Evolutionary conservation across 2,888 invertebrate genomes (phyloP), one percentile per base, ranked within the genome.

Genomic region (Rotaria sp.): DNA sequence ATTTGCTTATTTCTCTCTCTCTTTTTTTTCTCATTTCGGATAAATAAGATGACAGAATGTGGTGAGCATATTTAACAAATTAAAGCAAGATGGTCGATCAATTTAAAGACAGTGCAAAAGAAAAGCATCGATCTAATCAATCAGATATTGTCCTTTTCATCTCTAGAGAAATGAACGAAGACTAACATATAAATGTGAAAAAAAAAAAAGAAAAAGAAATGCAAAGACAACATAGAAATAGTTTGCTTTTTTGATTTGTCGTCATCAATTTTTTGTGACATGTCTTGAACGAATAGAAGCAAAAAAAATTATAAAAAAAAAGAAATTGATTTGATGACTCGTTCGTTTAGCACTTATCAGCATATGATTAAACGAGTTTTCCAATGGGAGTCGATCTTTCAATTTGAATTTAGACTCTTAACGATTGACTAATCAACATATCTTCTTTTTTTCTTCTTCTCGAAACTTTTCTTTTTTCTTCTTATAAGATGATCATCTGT

Each of bases 21-120:
- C 57, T 57, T 57, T 57, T 57, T 55, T 57, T 57, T 57, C 57
- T 57, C 57, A 57, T 57, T 57, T 57, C 57, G 57, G 57, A 57
- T 57, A 57, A 57, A 57, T 57, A 57, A 57, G 57, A 57, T 57
- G 57, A 57, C 57, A 57, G 57, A 57, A 57, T 57, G 57, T 57
- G 57, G 57, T 57, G 57, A 57, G 57, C 57, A 57, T 57, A 57
- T 57, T 57, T 57, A 57, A 57, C 57, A 57, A 57, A 57, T 57
- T 57, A 57, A 57, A 57, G 57, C 57, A 57, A 57, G n/a, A 57
- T 57, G 57, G 57, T 26, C 26, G 57, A 57, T 57, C 57, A 57
- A 57, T 57, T 57, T 57, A 57, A 57, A 57, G 57, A 57, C 57
- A 57, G 57, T 57, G n/a, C 11, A 11, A 55, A 55, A 55, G 55